Conservation (phyloP, 2,888 invertebrate species). For the Scaptomyza flava region DNA sequence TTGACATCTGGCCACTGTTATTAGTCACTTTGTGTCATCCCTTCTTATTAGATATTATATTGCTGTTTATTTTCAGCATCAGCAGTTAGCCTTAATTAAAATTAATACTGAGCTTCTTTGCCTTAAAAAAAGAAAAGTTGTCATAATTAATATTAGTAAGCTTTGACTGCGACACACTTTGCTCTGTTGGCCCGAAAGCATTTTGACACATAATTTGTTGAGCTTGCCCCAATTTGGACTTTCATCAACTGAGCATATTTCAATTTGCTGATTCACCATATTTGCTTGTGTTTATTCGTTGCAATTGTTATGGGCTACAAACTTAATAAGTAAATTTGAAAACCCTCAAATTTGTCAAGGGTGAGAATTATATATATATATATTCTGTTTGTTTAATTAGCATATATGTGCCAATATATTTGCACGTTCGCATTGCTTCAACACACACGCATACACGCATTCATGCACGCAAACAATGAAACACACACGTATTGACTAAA, state of each 20-base stretch:
- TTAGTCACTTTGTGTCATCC: background rate
- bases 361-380: conserved; percentile 17
- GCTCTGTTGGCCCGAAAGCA: background rate
- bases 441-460: conserved; percentile 13
- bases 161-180: background rate
- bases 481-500: conserved; percentile 7
- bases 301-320: conserved; percentile 7
- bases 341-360: conserved; percentile 9
- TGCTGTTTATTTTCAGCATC: conserved; percentile 1
- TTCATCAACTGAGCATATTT: background rate
- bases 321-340: conserved; percentile 20
- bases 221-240: background rate
- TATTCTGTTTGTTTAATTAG: conserved; percentile 39
- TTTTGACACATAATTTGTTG: background rate
- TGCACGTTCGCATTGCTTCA: conserved; percentile 13
- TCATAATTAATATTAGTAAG: background rate
- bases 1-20: background rate
- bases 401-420: background rate
- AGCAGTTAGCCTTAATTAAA: conserved; percentile 14
- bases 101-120: background rate
- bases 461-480: conserved; percentile 1
- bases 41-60: background rate
- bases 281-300: background rate
- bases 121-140: background rate
- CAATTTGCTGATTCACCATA: background rate